Evolutionary conservation across 2,797 vertebrate species (phyloP).

Genomic region (Dromococcyx pavoninus): DNA sequence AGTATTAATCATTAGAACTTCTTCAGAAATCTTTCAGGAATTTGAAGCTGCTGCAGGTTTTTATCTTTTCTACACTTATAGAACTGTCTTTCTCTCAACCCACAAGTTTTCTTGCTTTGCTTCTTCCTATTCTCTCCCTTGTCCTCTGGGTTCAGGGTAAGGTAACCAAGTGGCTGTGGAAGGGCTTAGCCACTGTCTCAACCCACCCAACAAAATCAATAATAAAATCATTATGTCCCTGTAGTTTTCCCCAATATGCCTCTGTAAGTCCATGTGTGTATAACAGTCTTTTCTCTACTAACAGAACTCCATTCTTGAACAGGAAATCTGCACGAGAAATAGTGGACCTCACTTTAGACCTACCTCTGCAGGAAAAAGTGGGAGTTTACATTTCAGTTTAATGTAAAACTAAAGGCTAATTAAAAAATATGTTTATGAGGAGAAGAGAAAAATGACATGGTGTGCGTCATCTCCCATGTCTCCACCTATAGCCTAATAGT

Average conservation of each 20-base stretch:
- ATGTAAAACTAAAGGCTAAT: background rate
- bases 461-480: background rate
- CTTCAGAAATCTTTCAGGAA: background rate
- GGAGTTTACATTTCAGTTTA: background rate
- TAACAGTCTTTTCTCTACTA: background rate
- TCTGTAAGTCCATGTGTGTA: background rate
- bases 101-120: background rate
- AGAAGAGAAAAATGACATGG: background rate
- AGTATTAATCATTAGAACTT: background rate
- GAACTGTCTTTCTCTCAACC: background rate
- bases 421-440: background rate
- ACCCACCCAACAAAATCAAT: background rate
- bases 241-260: background rate
- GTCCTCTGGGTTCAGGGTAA: background rate
- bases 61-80: background rate
- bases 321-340: background rate
- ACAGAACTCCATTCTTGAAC: background rate
- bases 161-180: background rate
- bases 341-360: background rate
- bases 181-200: background rate
- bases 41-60: rapidly evolving
- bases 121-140: background rate
- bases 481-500: background rate
- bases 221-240: background rate
- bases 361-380: background rate